These are phyloP conservation scores for Acropora yongei DNA, from an alignment of 64 coral and sea anemone genomes.

Conservation along the genomic window DNA sequence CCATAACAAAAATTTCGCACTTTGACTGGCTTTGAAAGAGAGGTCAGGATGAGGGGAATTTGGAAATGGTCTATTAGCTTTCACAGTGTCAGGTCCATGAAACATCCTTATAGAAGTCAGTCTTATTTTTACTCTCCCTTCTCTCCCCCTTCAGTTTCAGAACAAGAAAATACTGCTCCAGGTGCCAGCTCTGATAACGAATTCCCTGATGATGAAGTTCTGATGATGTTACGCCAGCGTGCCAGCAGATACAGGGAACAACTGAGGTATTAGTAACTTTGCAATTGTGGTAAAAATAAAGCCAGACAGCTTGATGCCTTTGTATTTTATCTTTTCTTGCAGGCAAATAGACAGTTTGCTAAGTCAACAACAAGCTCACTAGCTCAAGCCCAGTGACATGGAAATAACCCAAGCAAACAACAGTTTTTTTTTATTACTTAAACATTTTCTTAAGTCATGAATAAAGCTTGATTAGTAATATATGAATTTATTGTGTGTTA, in stretches of 20 bases:
- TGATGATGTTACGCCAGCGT: constrained; percentile 69
- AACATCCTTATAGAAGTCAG: too few relatives aligned
- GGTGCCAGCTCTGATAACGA: constrained; percentile 62
- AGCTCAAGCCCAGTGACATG: background rate
- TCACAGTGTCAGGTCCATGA: too few relatives aligned
- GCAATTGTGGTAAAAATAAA: too few relatives aligned
- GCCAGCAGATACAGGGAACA: constrained; percentile 59
- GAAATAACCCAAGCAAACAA: background rate
- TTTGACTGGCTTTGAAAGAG: too few relatives aligned
- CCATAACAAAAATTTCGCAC: too few relatives aligned
- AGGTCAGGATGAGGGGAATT: too few relatives aligned
- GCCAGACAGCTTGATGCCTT: background rate
- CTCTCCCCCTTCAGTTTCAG: constrained; percentile 23
- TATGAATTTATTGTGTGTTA: too few relatives aligned
- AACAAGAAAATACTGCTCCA: background rate
- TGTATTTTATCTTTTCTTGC: background rate
- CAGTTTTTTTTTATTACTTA: too few relatives aligned
- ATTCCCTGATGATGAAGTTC: constrained; percentile 79
- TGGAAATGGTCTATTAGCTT: too few relatives aligned
- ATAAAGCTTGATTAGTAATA: too few relatives aligned
- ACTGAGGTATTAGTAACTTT: constrained; percentile 27
- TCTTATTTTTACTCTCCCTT: background rate
- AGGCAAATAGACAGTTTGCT: constrained; percentile 43
- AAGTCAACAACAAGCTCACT: background rate
- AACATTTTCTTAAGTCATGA: too few relatives aligned